Conservation (phyloP, 2,797 vertebrate genomes). For the Notamacropus eugenii region DNA sequence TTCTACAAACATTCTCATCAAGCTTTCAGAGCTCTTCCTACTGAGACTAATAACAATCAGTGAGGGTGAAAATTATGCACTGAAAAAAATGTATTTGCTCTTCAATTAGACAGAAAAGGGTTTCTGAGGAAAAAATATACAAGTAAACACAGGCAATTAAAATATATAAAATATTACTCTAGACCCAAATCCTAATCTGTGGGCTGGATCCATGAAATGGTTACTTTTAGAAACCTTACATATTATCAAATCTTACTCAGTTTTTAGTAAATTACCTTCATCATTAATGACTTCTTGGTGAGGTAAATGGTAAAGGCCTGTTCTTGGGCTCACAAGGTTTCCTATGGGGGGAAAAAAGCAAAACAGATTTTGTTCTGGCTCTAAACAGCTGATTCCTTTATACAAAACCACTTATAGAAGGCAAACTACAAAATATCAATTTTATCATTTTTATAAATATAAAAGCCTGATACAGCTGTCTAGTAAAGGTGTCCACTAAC, state of each 20-base stretch:
- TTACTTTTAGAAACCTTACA: background rate
- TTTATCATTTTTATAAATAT: constrained; percentile 5
- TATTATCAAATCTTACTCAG: constrained; percentile 19
- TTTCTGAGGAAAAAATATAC: constrained; percentile 23
- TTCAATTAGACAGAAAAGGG: background rate
- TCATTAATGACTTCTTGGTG: constrained; percentile 79
- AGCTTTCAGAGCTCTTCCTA: constrained; percentile 59
- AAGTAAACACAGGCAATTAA: constrained; percentile 28
- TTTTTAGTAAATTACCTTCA: constrained; percentile 83
- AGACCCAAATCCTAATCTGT: constrained; percentile 30
- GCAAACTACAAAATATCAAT: constrained; percentile 3
- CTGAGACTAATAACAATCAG: constrained; percentile 47
- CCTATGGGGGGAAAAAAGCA: constrained; percentile 74
- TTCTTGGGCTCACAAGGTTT: constrained; percentile 79
- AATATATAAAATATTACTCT: constrained; percentile 2
- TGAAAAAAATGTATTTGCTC: constrained; percentile 32
- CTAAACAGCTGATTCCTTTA: constrained; percentile 25
- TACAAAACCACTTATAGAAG: constrained; percentile 28
- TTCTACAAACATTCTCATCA: constrained; percentile 12
- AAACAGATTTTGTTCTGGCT: constrained; percentile 61
- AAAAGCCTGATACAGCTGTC: background rate
- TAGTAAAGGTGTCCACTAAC: background rate
- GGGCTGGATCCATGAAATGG: background rate
- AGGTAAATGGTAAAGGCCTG: constrained; percentile 77
- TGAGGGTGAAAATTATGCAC: constrained; percentile 45